Evolutionary conservation across 1,140 invertebrate species (phyloP).

Genomic region (Augochlora pura): DNA sequence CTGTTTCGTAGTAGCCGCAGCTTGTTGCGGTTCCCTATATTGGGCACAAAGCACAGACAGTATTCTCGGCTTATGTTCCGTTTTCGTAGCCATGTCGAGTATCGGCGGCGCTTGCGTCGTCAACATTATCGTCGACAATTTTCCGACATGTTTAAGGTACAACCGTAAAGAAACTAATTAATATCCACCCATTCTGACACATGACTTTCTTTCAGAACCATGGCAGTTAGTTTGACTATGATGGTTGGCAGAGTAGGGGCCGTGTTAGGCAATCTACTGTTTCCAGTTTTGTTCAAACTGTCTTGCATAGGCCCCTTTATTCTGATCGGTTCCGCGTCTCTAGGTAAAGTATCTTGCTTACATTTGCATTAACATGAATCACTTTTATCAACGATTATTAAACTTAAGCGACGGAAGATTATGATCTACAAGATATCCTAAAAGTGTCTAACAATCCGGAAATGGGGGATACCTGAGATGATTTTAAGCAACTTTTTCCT

Average conservation of each 20-base stretch:
- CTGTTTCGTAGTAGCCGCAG: constrained; percentile 69
- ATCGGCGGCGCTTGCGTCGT: constrained; percentile 72
- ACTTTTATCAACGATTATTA: no score
- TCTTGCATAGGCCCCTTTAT: constrained; percentile 74
- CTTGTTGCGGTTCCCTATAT: constrained; percentile 69
- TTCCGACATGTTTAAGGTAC: constrained; percentile 73
- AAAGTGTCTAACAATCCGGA: no score
- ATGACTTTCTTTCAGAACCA: constrained; percentile 71
- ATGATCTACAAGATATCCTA: no score
- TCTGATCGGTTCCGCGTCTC: constrained; percentile 73
- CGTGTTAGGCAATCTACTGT: constrained; percentile 75
- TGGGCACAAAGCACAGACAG: constrained; percentile 69
- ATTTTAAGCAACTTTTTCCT: no score
- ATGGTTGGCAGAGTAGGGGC: constrained; percentile 76
- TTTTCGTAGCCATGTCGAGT: constrained; percentile 74
- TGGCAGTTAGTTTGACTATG: constrained; percentile 76
- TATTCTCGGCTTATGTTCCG: constrained; percentile 70
- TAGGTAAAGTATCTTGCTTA: constrained; percentile 58
- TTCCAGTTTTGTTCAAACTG: constrained; percentile 74
- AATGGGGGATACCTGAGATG: no score
- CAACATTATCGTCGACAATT: constrained; percentile 74
- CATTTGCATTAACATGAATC: no score
- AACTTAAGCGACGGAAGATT: no score
- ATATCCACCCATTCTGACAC: neutral
- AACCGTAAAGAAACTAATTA: neutral